phyloP scores from a whole-genome alignment of 2,113 vertebrate species.

The Synodontis membranacea region DNA sequence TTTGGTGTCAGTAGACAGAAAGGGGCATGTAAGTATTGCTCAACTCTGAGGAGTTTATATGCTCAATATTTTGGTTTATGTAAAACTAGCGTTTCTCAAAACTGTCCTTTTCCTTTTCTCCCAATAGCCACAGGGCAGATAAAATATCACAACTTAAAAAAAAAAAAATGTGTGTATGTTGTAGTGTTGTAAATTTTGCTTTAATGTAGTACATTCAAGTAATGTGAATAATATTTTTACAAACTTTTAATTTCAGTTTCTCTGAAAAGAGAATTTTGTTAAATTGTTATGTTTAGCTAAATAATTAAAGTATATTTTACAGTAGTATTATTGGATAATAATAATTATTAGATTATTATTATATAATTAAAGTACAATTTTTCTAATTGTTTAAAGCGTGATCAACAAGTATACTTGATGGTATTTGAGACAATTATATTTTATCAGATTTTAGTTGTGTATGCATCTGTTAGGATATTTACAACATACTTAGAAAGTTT shows the following conservation, averaged over 20 bases:
- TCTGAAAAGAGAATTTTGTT: not conserved
- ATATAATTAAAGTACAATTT: not conserved
- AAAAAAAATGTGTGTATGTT: not conserved
- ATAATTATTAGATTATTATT: too few relatives aligned
- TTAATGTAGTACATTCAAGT: not conserved
- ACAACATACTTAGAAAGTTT: not conserved
- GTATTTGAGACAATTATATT: not conserved
- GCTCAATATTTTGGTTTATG: not conserved
- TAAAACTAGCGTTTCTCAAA: not conserved
- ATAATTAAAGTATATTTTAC: not conserved
- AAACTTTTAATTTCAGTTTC: not conserved
- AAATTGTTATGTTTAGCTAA: not conserved
- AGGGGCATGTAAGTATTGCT: not conserved
- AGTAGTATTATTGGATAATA: too few relatives aligned
- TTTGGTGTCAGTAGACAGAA: not conserved
- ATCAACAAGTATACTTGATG: not conserved
- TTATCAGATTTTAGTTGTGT: not conserved
- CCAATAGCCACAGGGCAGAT: not conserved
- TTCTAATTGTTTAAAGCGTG: not conserved
- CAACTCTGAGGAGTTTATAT: not conserved
- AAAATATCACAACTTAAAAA: not conserved
- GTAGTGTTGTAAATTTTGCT: not conserved
- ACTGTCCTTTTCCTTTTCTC: not conserved
- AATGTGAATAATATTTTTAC: not conserved
- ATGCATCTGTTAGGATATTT: not conserved